Percentiles rank a stretch among this genome's conserved stretches.
These are phyloP conservation scores for Diplodus puntazzo DNA, from an alignment of 2,797 vertebrate genomes.

Conservation along the genomic window DNA sequence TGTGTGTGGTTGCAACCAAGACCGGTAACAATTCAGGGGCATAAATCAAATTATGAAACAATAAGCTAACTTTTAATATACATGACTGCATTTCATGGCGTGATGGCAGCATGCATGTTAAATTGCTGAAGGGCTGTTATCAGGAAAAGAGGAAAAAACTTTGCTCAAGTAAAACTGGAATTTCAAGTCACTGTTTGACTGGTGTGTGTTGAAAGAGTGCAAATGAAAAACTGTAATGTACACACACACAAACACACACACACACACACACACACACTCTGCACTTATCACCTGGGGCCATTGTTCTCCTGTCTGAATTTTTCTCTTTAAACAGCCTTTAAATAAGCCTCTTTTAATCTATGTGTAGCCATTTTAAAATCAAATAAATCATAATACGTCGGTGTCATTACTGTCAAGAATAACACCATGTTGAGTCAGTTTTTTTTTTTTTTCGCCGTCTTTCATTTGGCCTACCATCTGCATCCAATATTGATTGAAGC, in stretches of 20 bases:
- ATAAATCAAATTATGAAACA: conserved; percentile 15
- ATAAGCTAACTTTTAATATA: background rate
- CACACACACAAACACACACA: conserved; percentile 1
- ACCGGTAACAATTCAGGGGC: background rate
- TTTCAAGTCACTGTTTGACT: conserved; percentile 35
- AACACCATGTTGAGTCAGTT: conserved; percentile 8
- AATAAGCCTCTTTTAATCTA: background rate
- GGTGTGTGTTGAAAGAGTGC: conserved; percentile 14
- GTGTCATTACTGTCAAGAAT: conserved; percentile 18
- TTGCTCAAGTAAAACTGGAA: conserved; percentile 1
- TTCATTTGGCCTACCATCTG: conserved; percentile 42
- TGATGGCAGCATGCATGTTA: background rate
- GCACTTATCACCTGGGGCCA: conserved; percentile 41
- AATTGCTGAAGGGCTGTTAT: conserved; percentile 4
- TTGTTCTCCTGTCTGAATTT: conserved; percentile 46
- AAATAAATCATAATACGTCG: background rate
- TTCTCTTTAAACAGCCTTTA: background rate
- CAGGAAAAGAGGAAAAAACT: background rate
- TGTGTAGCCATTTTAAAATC: background rate
- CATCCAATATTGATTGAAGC: conserved; percentile 38
- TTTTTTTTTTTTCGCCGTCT: conserved; percentile 9
- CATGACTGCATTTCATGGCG: background rate
- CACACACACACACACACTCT: conserved; percentile 30
- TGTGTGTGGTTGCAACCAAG: background rate
- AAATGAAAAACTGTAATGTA: conserved; percentile 33